A percentile compares a stretch with the other conserved stretches of the same genome.
Evolutionary conservation across 2,888 invertebrate species (phyloP).

Genomic region (Odontocolon sp.): DNA sequence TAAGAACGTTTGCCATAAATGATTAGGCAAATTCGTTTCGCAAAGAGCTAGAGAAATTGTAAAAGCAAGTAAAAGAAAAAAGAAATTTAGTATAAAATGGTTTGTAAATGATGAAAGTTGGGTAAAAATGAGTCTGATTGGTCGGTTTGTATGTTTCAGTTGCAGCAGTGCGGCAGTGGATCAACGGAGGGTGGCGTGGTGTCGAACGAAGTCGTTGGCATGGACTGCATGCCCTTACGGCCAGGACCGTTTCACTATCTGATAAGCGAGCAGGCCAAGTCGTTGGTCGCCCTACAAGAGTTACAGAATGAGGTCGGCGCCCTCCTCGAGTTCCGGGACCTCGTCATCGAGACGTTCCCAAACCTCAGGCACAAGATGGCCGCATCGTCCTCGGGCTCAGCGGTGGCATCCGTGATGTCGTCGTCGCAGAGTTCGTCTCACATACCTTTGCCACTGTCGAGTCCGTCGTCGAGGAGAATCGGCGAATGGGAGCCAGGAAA

Average conservation of each 20-base stretch:
- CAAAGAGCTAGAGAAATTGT: too few relatives aligned
- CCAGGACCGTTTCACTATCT: conserved; percentile 91
- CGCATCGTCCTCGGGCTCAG: conserved; percentile 82
- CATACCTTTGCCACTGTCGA: conserved; percentile 77
- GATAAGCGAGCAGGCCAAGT: conserved; percentile 94
- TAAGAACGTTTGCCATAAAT: too few relatives aligned
- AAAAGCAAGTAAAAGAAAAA: too few relatives aligned
- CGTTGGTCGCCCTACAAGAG: conserved; percentile 92
- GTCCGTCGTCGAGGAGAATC: conserved; percentile 79
- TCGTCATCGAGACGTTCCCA: conserved; percentile 97
- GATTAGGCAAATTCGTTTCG: too few relatives aligned
- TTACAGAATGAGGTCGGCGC: conserved; percentile 97
- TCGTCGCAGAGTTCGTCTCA: conserved; percentile 80
- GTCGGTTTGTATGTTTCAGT: conserved; percentile 23
- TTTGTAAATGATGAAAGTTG: too few relatives aligned
- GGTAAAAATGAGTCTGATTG: not conserved
- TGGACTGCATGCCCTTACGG: conserved; percentile 91
- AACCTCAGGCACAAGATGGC: conserved; percentile 94
- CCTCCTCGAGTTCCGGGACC: conserved; percentile 94
- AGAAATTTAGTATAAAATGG: too few relatives aligned
- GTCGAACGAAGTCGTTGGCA: conserved; percentile 82
- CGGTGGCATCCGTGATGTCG: conserved; percentile 82
- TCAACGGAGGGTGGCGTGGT: conserved; percentile 70
- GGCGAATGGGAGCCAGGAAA: conserved; percentile 92
- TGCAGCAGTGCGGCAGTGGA: conserved; percentile 76